These are phyloP conservation scores for Esperia sulphurella DNA, from an alignment of 2,888 invertebrate genomes.

Conservation along the genomic window DNA sequence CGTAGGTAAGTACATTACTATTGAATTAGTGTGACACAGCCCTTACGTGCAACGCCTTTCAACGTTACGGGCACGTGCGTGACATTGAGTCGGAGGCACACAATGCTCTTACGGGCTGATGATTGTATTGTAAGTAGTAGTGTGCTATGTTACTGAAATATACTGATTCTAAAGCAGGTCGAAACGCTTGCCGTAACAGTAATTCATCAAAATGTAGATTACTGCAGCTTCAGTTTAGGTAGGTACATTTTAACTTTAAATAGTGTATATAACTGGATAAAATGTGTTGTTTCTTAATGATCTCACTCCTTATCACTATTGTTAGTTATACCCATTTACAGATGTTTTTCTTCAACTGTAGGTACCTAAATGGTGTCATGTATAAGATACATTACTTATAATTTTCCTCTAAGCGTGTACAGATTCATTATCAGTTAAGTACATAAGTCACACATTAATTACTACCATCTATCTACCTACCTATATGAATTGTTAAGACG, in stretches of 20 bases:
- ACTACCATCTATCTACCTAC: too few relatives aligned
- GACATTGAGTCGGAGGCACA: constrained; percentile 47
- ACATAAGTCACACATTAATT: too few relatives aligned
- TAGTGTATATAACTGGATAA: too few relatives aligned
- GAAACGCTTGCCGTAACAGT: too few relatives aligned
- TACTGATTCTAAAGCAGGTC: too few relatives aligned
- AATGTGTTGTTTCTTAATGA: background rate
- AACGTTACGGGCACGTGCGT: constrained; percentile 47
- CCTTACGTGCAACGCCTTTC: constrained; percentile 24
- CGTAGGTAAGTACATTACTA: constrained; percentile 11
- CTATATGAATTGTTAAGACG: too few relatives aligned
- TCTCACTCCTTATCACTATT: background rate
- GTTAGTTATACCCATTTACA: background rate
- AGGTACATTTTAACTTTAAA: too few relatives aligned
- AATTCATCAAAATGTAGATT: too few relatives aligned
- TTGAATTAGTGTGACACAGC: constrained; percentile 27
- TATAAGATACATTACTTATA: background rate
- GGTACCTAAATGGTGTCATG: background rate
- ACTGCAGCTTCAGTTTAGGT: too few relatives aligned
- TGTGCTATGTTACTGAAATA: too few relatives aligned
- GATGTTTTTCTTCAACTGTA: background rate
- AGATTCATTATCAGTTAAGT: too few relatives aligned
- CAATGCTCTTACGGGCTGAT: constrained; percentile 18
- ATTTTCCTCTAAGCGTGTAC: too few relatives aligned
- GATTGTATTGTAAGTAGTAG: background rate